Conservation (phyloP, 2,797 vertebrate genomes). For the Peromyscus eremicus region DNA sequence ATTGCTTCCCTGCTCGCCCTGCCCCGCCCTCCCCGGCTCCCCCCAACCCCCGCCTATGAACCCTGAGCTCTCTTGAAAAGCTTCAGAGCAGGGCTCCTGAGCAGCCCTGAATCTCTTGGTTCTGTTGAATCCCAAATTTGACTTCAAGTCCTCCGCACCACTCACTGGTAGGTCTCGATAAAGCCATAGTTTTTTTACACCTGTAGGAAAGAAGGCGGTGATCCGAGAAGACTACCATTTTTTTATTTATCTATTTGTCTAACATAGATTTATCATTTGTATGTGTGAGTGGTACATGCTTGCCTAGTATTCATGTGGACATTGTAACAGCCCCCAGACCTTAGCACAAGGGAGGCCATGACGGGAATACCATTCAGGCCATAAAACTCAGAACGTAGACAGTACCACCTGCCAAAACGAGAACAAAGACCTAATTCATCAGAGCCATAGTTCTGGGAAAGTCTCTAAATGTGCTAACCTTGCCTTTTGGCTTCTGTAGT, state of each 20-base stretch:
- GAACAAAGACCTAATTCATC: background rate
- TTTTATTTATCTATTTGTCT: background rate
- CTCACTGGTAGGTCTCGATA: background rate
- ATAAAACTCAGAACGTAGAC: background rate
- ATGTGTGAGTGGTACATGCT: background rate
- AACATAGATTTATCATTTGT: background rate
- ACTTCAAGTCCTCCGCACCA: background rate
- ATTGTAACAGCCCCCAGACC: background rate
- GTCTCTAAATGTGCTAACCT: background rate
- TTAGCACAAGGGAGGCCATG: background rate
- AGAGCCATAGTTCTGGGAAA: background rate
- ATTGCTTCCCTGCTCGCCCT: background rate
- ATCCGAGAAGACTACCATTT: background rate
- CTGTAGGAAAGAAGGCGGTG: background rate
- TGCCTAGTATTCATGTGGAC: background rate
- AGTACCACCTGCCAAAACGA: background rate
- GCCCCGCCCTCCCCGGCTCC: no score
- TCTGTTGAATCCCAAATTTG: background rate
- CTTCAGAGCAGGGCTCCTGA: background rate
- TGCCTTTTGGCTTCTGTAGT: background rate
- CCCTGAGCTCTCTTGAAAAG: background rate
- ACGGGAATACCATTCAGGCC: background rate
- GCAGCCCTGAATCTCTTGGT: background rate
- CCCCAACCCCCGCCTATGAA: background rate
- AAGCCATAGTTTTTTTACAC: background rate